Evolutionary conservation across 1,140 invertebrate genomes (phyloP), one percentile per base, ranked within the genome.

Genomic region (Nasonia longicornis): DNA sequence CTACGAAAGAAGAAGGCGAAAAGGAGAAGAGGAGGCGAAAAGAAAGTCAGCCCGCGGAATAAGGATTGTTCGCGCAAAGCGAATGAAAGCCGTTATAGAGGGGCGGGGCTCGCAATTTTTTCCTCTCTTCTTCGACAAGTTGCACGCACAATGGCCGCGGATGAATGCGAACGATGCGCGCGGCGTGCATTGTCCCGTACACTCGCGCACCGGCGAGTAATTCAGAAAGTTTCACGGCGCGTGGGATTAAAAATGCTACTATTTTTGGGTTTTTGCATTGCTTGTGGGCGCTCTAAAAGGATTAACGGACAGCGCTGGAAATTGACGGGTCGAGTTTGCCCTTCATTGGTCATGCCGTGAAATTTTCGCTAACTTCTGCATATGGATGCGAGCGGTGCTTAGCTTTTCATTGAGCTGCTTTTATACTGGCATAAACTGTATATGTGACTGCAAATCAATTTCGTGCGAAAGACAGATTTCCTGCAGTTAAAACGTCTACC

Each of bases 201-300:
- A 42, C 42, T 52, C n/a, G 31, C 16, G 12, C 31, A 6, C 31
- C 31, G 31, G 6, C 52, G 52, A 83, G 83, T 86, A 85, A 87
- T 86, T 87, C 83, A 85, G 83, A 87, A 87, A 87, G 83, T 87
- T 86, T 85, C 52, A 81, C 75, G 73, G 48, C 3, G 83, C 48
- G 48, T 0, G 4, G 26, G 26, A 26, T 26, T 26, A 26, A 26
- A 26, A 26, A 26, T 26, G 26, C 26, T 26, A 26, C 26, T 26
- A 26, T 52, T 14, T 16, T 20, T 16, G 48, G 16, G 14, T 16
- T 20, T 4, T 16, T 48, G 45, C 48, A 52, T 52, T 52, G 16
- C 16, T 52, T 52, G 16, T 52, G 76, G 71, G 81, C 83, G 71
- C 58, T 71, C 14, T 74, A 58, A 70, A 42, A 45, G 75, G 74